Base-by-base conservation (phyloP, 2,113 vertebrate genomes). In the Pluvialis apricaria region DNA sequence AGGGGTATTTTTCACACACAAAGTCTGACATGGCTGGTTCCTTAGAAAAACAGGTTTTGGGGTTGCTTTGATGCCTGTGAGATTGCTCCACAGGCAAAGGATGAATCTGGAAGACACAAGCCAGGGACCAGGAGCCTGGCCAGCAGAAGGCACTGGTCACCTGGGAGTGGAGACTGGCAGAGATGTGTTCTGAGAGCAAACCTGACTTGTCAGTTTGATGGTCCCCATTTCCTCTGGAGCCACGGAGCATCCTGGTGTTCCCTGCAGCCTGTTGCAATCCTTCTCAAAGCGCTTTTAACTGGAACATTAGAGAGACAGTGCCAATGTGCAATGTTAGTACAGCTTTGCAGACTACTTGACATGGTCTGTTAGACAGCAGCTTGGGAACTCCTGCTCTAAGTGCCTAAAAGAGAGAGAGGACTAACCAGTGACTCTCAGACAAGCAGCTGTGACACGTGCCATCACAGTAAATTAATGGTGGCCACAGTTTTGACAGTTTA, bases 401-500 rank as follows among this genome's bases (percentile, higher is more conserved):
- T 20, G 47, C 47, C 83, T 58, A 19, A 57, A 52, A 78, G 77
- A 70, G 38, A 88, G 72, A 44, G 18, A 22, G 65, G 49, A 82
- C 66, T 34, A 89, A 79, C n/a, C 65, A 64, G 57, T 1, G 2
- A 7, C 73, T 69, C 69, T 79, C 57, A 49, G 62, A 28, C 34
- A 87, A 65, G 82, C 44, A 82, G 70, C 86, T 92, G 89, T 64
- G 82, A 69, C 15, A 14, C 1, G 24, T 82, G 90, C 62, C 52
- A 87, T 86, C 78, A 91, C 52, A 82, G 57, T 52, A 85, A 87
- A 90, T 80, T 90, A 64, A 85, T 16, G 70, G 89, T 76, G 81
- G 65, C 49, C 73, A 47, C 69, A 61, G 83, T 92, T 96, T 85
- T 91, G 91, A 89, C 3, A 18, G 75, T 38, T 79, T 85, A 91